Evolutionary conservation across 23 tunicate species (phyloP).

Genomic region (Phallusia fumigata): DNA sequence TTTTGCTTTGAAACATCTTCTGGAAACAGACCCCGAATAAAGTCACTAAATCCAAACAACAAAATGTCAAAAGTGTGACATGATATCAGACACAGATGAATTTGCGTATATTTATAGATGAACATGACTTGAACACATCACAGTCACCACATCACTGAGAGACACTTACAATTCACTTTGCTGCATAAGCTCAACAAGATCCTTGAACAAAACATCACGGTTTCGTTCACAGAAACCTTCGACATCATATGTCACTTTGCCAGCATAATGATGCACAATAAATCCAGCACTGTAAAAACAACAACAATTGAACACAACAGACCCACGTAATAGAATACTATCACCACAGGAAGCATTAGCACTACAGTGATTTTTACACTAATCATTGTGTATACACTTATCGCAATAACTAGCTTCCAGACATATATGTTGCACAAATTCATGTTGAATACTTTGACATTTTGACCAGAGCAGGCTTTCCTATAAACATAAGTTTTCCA

Average conservation of each 20-base stretch:
- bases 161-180: conserved; percentile 76
- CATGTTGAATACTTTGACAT: no score
- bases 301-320: not conserved
- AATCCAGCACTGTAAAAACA: conserved; percentile 59
- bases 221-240: conserved; percentile 93
- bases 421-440: no score
- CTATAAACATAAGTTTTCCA: not conserved
- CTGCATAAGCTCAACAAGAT: conserved; percentile 92
- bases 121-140: not conserved
- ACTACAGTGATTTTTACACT: no score
- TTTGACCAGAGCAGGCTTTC: no score
- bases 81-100: not conserved
- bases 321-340: not conserved
- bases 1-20: conserved; percentile 76
- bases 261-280: conserved; percentile 92
- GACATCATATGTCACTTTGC: conserved; percentile 89
- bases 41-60: conserved; percentile 35
- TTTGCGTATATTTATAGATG: not conserved
- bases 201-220: conserved; percentile 85
- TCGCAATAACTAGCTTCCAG: no score
- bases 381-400: no score
- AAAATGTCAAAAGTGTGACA: not conserved
- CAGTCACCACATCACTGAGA: not conserved
- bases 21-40: conserved; percentile 82
- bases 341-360: not conserved